phyloP scores from a whole-genome alignment of 1,140 invertebrate genomes.

The Cryptotermes secundus region DNA sequence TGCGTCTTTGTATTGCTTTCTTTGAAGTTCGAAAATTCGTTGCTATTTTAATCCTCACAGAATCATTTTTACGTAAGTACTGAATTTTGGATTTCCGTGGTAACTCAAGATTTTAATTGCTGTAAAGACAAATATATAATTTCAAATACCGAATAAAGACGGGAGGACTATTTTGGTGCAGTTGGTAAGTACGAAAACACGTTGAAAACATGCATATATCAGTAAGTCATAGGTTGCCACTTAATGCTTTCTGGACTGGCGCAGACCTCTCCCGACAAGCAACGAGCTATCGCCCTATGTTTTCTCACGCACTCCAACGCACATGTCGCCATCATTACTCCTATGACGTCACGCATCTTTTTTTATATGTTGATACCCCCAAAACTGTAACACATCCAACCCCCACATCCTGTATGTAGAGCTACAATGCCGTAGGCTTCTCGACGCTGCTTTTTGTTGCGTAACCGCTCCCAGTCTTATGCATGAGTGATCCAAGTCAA shows the following conservation, averaged over 20 bases:
- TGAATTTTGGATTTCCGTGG: no score
- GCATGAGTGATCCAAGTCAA: not conserved
- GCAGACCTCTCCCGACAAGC: not conserved
- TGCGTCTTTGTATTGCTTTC: no score
- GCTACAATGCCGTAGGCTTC: not conserved
- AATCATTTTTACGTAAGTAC: no score
- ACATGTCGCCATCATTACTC: constrained; percentile 9
- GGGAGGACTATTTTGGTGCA: no score
- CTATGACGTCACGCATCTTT: not conserved
- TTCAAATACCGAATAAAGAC: no score
- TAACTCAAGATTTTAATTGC: no score
- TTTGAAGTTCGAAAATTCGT: no score
- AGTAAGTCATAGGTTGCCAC: no score
- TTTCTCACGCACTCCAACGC: constrained; percentile 9
- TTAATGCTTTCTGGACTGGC: not conserved
- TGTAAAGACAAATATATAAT: no score
- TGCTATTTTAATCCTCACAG: no score
- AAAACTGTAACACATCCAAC: constrained; percentile 12
- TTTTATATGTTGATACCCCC: not conserved
- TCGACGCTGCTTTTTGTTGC: not conserved
- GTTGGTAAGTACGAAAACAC: no score
- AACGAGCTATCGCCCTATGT: not conserved
- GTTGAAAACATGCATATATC: no score
- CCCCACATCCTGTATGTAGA: not conserved
- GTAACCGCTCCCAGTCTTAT: not conserved